phyloP scores from a whole-genome alignment of 53 echinoderm and acorn worm species.

The Echinometra lucunter region DNA sequence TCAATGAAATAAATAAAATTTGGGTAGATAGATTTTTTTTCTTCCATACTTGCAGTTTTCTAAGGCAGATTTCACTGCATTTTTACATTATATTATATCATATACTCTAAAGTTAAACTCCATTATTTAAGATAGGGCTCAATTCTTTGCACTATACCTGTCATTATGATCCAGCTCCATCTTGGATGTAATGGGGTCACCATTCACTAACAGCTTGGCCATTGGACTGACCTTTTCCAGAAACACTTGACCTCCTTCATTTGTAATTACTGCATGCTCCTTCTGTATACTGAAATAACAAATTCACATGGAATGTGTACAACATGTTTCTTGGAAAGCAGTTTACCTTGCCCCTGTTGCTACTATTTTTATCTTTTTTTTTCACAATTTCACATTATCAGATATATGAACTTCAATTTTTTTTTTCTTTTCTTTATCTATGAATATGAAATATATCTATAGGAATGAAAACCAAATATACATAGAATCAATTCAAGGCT shows the following conservation, averaged over 20 bases:
- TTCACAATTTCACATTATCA: too few species aligned
- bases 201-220: constrained; percentile 93
- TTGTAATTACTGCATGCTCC: constrained; percentile 82
- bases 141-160: constrained; percentile 76
- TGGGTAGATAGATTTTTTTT: too few species aligned
- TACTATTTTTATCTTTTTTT: too few species aligned
- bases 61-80: too few species aligned
- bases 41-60: too few species aligned
- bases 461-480: too few species aligned
- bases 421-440: too few species aligned
- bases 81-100: too few species aligned
- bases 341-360: not conserved
- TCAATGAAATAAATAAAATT: too few species aligned
- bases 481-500: too few species aligned
- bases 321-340: not conserved
- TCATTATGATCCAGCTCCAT: constrained; percentile 94
- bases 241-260: constrained; percentile 82
- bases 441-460: too few species aligned
- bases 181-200: constrained; percentile 85
- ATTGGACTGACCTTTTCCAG: constrained; percentile 89
- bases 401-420: too few species aligned
- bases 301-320: not conserved
- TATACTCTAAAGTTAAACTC: not conserved
- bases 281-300: constrained; percentile 86
- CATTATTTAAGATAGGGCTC: not conserved